phyloP scores from a whole-genome alignment of 2,113 vertebrate genomes.

The Gallinago paraguaiae region DNA sequence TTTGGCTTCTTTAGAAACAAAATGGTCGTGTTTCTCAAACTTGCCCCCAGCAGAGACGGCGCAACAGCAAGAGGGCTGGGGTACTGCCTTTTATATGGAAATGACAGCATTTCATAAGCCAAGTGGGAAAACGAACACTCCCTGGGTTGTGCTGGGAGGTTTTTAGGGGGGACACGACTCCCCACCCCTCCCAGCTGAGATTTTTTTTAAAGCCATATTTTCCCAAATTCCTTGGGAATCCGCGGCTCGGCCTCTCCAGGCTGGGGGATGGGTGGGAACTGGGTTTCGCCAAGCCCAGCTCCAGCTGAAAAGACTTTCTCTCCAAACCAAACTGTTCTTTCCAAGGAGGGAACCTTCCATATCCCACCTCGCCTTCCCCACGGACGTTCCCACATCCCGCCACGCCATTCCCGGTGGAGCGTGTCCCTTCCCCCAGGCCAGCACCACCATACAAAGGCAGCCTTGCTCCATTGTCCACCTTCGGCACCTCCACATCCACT shows the following conservation, averaged over 20 bases:
- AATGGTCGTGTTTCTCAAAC: neutral
- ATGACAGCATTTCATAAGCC: neutral
- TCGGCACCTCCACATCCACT: constrained; percentile 14
- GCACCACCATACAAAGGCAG: constrained; percentile 74
- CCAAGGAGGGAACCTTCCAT: neutral
- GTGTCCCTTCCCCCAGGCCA: constrained; percentile 70
- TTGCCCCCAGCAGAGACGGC: neutral
- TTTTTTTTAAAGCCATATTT: neutral
- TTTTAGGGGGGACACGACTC: neutral
- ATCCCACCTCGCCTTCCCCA: neutral
- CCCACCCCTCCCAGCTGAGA: neutral
- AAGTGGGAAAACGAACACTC: neutral
- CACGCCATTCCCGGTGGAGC: neutral
- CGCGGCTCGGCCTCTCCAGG: neutral
- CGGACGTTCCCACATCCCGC: neutral
- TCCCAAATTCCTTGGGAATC: neutral
- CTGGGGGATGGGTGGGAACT: constrained; percentile 60
- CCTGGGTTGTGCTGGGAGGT: neutral
- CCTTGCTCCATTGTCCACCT: constrained; percentile 70
- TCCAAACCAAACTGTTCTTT: neutral
- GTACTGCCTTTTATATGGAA: neutral
- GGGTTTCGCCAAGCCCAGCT: constrained; percentile 34
- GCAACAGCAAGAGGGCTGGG: neutral
- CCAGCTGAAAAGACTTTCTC: constrained; percentile 19
- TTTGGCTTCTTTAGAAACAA: neutral